Conservation (phyloP, 2,888 invertebrate species). For the Emmelina monodactyla region DNA sequence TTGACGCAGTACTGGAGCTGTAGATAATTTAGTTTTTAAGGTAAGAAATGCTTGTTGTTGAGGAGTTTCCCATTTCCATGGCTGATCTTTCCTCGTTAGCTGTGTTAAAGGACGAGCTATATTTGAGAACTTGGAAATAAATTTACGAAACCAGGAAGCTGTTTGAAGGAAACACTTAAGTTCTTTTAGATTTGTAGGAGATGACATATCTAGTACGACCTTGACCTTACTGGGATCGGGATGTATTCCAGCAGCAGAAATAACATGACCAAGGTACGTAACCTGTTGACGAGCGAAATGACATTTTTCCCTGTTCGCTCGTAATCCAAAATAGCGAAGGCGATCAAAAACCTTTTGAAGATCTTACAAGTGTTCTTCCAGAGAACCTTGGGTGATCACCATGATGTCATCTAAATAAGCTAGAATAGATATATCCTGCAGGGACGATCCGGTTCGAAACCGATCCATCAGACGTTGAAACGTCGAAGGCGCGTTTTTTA, state of each 20-base stretch:
- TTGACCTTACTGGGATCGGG: slow-evolving; percentile 11
- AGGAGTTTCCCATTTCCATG: slow-evolving; percentile 6
- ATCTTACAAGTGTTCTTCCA: slow-evolving; percentile 8
- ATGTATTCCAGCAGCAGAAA: slow-evolving; percentile 11
- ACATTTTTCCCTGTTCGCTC: slow-evolving; percentile 11
- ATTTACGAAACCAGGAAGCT: slow-evolving; percentile 11
- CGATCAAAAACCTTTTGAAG: slow-evolving; percentile 4
- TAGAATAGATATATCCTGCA: background rate
- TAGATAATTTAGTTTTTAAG: slow-evolving; percentile 4
- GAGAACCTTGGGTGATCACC: background rate
- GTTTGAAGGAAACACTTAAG: slow-evolving; percentile 12
- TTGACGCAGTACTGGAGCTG: slow-evolving; percentile 9
- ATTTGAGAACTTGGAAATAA: slow-evolving; percentile 11
- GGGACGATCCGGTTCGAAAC: background rate
- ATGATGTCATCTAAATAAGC: background rate
- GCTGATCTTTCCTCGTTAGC: slow-evolving; percentile 8
- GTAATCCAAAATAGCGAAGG: slow-evolving; percentile 5
- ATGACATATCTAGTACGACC: background rate
- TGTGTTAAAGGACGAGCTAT: slow-evolving; percentile 7
- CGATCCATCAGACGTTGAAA: slow-evolving; percentile 18
- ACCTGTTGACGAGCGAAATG: slow-evolving; percentile 7
- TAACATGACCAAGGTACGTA: slow-evolving; percentile 13
- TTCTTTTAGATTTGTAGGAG: slow-evolving; percentile 13
- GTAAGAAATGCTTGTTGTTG: slow-evolving; percentile 7
- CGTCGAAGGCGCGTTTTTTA: slow-evolving; percentile 22